A percentile compares a stretch with the other conserved stretches of the same genome.
Evolutionary conservation across 2,113 vertebrate genomes (phyloP).

Genomic region (Aythya baeri): DNA sequence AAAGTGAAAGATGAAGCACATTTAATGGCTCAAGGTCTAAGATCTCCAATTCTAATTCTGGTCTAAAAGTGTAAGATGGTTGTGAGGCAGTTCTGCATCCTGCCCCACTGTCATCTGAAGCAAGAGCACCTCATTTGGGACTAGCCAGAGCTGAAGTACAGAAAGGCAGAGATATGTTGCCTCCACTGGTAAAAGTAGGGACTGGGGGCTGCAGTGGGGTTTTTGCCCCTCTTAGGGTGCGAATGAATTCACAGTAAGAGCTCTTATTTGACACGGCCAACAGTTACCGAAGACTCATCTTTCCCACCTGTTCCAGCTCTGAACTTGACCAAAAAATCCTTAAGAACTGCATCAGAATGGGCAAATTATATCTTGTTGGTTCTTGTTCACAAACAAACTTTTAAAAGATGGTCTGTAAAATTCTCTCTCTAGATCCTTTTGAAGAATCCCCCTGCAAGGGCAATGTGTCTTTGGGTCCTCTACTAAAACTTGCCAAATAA

Average conservation of each 20-base stretch:
- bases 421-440: background rate
- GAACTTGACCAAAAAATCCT: constrained; percentile 45
- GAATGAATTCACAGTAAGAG: background rate
- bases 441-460: background rate
- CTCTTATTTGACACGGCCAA: background rate
- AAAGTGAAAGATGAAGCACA: background rate
- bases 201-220: background rate
- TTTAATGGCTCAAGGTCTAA: background rate
- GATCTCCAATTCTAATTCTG: background rate
- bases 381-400: background rate
- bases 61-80: background rate
- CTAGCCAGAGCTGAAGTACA: background rate
- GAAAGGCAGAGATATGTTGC: accelerated
- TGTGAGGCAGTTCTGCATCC: background rate
- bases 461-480: background rate
- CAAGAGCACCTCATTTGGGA: background rate
- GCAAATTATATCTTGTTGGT: background rate
- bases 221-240: background rate
- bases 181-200: background rate
- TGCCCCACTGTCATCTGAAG: background rate
- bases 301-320: constrained; percentile 3
- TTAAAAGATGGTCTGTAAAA: background rate
- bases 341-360: constrained; percentile 7
- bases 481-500: background rate
- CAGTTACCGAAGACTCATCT: background rate